Evolutionary conservation across 2,888 invertebrate species (phyloP).

Genomic region (Gari tellinella): DNA sequence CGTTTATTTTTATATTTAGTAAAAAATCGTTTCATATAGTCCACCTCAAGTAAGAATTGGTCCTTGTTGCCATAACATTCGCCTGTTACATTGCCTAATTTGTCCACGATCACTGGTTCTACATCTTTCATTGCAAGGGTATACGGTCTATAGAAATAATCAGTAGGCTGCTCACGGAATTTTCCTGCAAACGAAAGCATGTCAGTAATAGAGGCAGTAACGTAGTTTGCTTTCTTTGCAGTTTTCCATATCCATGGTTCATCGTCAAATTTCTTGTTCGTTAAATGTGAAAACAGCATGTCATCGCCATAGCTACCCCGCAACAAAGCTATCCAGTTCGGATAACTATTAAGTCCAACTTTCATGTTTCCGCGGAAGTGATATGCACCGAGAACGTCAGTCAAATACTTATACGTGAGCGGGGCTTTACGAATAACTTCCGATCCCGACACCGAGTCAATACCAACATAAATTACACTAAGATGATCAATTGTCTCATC

Average conservation of each 20-base stretch:
- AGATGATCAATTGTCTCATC: constrained; percentile 33
- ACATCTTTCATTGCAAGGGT: constrained; percentile 86
- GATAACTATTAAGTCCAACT: constrained; percentile 59
- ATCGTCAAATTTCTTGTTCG: constrained; percentile 35
- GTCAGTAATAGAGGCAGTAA: constrained; percentile 93
- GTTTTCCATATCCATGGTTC: constrained; percentile 93
- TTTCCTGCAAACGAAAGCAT: constrained; percentile 87
- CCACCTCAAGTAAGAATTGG: constrained; percentile 89
- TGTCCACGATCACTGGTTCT: constrained; percentile 57
- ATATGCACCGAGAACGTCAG: constrained; percentile 41
- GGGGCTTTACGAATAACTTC: constrained; percentile 52
- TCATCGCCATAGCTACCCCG: constrained; percentile 39
- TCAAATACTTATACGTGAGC: constrained; percentile 53
- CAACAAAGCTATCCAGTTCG: constrained; percentile 56
- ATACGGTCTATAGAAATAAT: constrained; percentile 92
- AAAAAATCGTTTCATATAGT: constrained; percentile 85
- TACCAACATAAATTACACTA: constrained; percentile 39
- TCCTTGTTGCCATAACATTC: constrained; percentile 90
- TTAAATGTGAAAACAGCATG: constrained; percentile 23
- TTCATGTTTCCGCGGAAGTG: constrained; percentile 63
- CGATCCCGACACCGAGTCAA: constrained; percentile 46
- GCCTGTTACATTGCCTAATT: constrained; percentile 28
- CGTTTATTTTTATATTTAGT: constrained; percentile 87
- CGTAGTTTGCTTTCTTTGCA: constrained; percentile 89
- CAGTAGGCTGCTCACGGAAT: constrained; percentile 88